Evolutionary conservation across 2,888 invertebrate species (phyloP).

Genomic region (Dromius quadrimaculatus): DNA sequence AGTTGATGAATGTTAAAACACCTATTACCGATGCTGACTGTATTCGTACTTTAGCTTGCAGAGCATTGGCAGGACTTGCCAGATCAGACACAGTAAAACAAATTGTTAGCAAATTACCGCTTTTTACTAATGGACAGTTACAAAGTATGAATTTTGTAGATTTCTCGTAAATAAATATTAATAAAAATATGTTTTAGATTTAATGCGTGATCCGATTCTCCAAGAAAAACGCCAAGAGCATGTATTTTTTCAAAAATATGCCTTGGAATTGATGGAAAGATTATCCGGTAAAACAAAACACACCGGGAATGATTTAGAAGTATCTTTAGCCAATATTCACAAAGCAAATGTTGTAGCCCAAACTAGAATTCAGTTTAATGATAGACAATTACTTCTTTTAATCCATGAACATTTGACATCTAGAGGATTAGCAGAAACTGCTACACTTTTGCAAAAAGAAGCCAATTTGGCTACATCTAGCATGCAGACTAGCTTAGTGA

Average conservation of each 20-base stretch:
- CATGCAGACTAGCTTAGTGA: conserved; percentile 61
- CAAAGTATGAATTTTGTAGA: conserved; percentile 73
- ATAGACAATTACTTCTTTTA: conserved; percentile 90
- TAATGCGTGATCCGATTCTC: conserved; percentile 96
- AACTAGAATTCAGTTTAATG: conserved; percentile 95
- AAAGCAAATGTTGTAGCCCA: conserved; percentile 96
- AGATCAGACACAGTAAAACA: conserved; percentile 94
- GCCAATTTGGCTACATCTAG: conserved; percentile 75
- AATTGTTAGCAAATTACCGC: conserved; percentile 94
- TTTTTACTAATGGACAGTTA: conserved; percentile 93
- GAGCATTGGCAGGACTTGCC: conserved; percentile 92
- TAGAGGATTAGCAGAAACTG: conserved; percentile 81
- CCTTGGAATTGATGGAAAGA: conserved; percentile 87
- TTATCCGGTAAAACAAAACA: conserved; percentile 93
- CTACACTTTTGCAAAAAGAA: conserved; percentile 80
- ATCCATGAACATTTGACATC: conserved; percentile 88
- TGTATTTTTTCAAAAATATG: conserved; percentile 95
- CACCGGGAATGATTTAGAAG: conserved; percentile 82
- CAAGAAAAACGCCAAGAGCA: conserved; percentile 97
- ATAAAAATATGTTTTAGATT: conserved; percentile 68
- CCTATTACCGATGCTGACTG: conserved; percentile 98
- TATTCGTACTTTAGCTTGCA: conserved; percentile 92
- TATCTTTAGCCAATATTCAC: conserved; percentile 90
- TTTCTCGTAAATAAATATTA: conserved; percentile 1
- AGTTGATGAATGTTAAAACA: conserved; percentile 90